Evolutionary conservation across 1,140 invertebrate genomes (phyloP).

Genomic region (Drosophila aff.): DNA sequence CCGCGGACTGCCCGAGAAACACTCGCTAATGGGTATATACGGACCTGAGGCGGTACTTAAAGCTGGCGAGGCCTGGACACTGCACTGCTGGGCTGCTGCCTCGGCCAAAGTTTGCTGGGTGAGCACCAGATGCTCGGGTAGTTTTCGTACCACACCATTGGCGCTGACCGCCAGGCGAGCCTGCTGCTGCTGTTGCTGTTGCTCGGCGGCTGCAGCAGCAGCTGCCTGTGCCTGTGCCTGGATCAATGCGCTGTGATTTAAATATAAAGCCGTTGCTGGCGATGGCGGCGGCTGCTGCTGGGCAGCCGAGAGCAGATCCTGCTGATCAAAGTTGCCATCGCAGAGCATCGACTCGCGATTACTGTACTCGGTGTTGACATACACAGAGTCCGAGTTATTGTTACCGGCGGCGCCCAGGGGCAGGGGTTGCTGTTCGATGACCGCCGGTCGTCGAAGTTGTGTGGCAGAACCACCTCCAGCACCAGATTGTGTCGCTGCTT

Average conservation of each 20-base stretch:
- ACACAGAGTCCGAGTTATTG: slow-evolving; percentile 75
- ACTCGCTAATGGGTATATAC: slow-evolving; percentile 95
- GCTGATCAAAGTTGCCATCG: slow-evolving; percentile 69
- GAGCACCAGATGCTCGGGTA: slow-evolving; percentile 81
- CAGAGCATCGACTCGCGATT: slow-evolving; percentile 75
- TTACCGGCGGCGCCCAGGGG: slow-evolving; percentile 39
- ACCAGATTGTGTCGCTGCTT: neutral
- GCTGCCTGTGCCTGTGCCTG: slow-evolving; percentile 51
- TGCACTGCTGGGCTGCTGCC: slow-evolving; percentile 64
- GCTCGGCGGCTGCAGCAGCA: slow-evolving; percentile 35
- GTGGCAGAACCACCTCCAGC: slow-evolving; percentile 2
- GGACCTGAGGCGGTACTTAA: slow-evolving; percentile 88
- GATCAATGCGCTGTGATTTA: slow-evolving; percentile 75
- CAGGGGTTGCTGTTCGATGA: slow-evolving; percentile 71
- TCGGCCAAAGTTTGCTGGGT: slow-evolving; percentile 63
- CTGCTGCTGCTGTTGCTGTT: slow-evolving; percentile 33
- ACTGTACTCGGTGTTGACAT: slow-evolving; percentile 78
- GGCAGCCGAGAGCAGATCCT: slow-evolving; percentile 67
- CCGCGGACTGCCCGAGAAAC: slow-evolving; percentile 91
- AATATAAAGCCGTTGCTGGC: slow-evolving; percentile 70
- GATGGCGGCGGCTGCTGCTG: slow-evolving; percentile 74
- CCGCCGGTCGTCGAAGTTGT: slow-evolving; percentile 53
- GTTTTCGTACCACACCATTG: slow-evolving; percentile 77
- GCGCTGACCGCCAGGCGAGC: slow-evolving; percentile 67
- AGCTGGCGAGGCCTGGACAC: slow-evolving; percentile 87